phyloP scores from a whole-genome alignment of 2,888 invertebrate genomes.

The Lapara coniferarum region DNA sequence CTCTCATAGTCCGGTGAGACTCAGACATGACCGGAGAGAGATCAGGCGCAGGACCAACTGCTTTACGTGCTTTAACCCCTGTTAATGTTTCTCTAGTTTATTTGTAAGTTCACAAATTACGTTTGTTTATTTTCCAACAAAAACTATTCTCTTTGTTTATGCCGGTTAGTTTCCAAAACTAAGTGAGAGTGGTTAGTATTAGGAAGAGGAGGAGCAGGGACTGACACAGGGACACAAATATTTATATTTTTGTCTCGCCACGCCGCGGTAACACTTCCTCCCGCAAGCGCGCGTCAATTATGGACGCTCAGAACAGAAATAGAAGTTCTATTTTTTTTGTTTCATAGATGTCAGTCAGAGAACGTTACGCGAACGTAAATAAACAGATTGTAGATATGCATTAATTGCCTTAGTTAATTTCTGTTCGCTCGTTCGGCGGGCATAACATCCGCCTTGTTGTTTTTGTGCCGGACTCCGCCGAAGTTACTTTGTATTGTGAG shows the following conservation, averaged over 20 bases:
- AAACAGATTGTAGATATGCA: constrained; percentile 32
- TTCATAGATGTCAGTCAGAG: constrained; percentile 31
- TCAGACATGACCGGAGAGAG: too few relatives aligned
- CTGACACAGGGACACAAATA: constrained; percentile 44
- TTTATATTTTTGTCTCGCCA: constrained; percentile 52
- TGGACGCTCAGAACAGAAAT: constrained; percentile 45
- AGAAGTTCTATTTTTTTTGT: constrained; percentile 45
- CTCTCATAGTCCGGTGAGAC: too few relatives aligned
- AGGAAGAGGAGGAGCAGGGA: constrained; percentile 1
- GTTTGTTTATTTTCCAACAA: too few relatives aligned
- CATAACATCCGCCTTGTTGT: neutral
- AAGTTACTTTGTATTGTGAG: neutral
- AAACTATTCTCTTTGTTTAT: neutral
- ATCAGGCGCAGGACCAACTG: too few relatives aligned
- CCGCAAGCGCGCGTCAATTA: constrained; percentile 45
- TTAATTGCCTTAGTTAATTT: constrained; percentile 29
- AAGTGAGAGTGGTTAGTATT: neutral
- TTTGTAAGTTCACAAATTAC: too few relatives aligned
- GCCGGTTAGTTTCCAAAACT: neutral
- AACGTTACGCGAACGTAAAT: constrained; percentile 23
- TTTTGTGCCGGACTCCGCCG: neutral
- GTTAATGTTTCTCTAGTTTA: too few relatives aligned
- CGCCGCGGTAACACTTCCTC: constrained; percentile 45
- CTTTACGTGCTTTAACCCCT: too few relatives aligned
- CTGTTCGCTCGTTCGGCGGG: neutral